Percentiles rank a stretch among this genome's conserved stretches.
These are phyloP conservation scores for Lasioglossum lativentre DNA, from an alignment of 2,888 invertebrate species.

Conservation along the genomic window DNA sequence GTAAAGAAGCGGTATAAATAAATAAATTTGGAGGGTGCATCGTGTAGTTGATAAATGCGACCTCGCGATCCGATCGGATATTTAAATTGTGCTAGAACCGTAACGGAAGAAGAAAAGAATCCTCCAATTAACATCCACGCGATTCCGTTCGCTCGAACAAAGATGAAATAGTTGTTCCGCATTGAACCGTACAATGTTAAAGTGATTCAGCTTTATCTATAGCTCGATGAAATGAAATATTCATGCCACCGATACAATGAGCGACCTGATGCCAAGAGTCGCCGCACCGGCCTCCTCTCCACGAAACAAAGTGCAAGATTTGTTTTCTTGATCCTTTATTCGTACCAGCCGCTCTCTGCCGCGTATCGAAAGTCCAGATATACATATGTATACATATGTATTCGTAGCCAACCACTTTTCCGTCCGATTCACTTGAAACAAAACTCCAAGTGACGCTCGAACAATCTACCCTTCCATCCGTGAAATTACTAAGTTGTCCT, in stretches of 20 bases:
- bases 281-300: neutral
- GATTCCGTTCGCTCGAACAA: neutral
- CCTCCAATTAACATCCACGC: neutral
- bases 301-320: conserved; percentile 18
- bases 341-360: neutral
- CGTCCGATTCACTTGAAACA: neutral
- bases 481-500: conserved; percentile 3
- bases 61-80: neutral
- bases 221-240: conserved; percentile 19
- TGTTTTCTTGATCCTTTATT: conserved; percentile 12
- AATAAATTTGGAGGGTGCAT: neutral
- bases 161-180: neutral
- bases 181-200: neutral
- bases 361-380: neutral
- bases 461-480: neutral
- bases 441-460: neutral
- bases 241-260: neutral
- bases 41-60: neutral
- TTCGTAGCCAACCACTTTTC: neutral
- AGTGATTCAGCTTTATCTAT: conserved; percentile 31
- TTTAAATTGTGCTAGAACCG: neutral
- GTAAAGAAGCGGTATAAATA: neutral
- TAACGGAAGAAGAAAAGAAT: neutral
- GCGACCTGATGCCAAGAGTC: neutral
- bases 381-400: too few relatives aligned